Conservation (phyloP, 2,888 invertebrate species). For the Drosophila borealis region DNA sequence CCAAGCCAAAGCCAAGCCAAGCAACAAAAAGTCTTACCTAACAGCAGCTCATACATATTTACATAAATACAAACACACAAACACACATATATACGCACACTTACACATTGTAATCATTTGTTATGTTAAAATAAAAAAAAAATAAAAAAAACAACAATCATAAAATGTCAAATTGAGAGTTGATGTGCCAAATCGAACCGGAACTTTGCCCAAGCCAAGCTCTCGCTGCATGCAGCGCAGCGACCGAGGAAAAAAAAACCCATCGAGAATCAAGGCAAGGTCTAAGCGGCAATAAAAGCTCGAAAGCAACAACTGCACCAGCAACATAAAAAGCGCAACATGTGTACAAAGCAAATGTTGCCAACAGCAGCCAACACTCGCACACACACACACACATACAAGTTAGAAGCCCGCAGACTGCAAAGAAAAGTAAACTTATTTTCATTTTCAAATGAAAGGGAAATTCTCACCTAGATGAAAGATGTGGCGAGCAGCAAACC, state of each 20-base stretch:
- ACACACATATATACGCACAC: not conserved
- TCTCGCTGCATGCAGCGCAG: not conserved
- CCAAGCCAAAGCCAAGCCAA: conserved; percentile 19
- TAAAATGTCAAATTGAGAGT: conserved; percentile 52
- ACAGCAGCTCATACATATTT: conserved; percentile 39
- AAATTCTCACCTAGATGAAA: conserved; percentile 80
- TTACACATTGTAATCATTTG: conserved; percentile 38
- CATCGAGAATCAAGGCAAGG: conserved; percentile 36
- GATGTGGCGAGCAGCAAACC: conserved; percentile 35
- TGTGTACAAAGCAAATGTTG: conserved; percentile 30
- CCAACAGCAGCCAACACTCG: conserved; percentile 16
- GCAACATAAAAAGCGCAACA: conserved; percentile 6
- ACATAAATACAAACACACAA: conserved; percentile 30
- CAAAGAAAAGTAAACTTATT: conserved; percentile 80
- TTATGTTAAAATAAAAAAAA: conserved; percentile 16
- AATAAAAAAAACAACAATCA: conserved; percentile 9
- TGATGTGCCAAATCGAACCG: conserved; percentile 53
- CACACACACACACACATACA: conserved; percentile 8
- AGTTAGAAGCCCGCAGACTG: conserved; percentile 29
- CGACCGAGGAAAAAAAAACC: conserved; percentile 8
- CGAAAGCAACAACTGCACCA: conserved; percentile 6
- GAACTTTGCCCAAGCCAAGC: conserved; percentile 28
- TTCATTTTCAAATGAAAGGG: conserved; percentile 83
- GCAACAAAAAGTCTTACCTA: conserved; percentile 53
- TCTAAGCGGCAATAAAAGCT: conserved; percentile 19